Percentiles rank a stretch among this genome's conserved stretches.
Evolutionary conservation across 2,888 invertebrate species (phyloP).

Genomic region (Phytoseiulus persimilis): DNA sequence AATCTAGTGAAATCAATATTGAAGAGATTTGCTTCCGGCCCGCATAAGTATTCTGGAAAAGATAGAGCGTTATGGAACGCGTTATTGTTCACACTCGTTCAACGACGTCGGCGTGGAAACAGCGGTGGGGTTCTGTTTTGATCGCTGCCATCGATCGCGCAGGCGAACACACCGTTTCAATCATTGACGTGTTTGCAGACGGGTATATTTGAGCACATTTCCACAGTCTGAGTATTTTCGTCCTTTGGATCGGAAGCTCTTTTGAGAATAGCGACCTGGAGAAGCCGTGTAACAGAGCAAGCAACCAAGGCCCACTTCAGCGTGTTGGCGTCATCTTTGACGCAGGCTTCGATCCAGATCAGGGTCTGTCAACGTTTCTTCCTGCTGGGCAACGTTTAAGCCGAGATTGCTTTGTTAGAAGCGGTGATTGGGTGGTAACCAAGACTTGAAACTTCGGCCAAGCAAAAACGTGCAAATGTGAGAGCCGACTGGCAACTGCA

Average conservation of each 20-base stretch:
- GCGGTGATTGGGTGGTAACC: not conserved
- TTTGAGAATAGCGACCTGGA: too few relatives aligned
- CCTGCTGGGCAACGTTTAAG: not conserved
- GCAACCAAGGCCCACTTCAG: too few relatives aligned
- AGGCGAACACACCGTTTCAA: not conserved
- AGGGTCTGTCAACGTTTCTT: not conserved
- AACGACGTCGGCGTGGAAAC: not conserved
- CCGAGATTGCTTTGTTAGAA: not conserved
- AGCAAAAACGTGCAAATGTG: too few relatives aligned
- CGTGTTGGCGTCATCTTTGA: too few relatives aligned
- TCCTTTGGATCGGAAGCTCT: too few relatives aligned
- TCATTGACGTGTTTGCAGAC: not conserved
- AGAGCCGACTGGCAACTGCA: too few relatives aligned
- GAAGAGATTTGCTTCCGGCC: slow-evolving; percentile 88
- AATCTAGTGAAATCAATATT: slow-evolving; percentile 96
- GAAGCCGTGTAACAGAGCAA: too few relatives aligned
- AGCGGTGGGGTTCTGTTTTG: not conserved
- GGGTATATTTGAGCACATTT: too few relatives aligned
- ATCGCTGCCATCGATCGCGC: not conserved
- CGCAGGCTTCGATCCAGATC: not conserved
- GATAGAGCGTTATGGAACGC: slow-evolving; percentile 31
- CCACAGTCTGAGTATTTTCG: too few relatives aligned
- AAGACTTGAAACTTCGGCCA: not conserved
- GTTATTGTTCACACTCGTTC: not conserved
- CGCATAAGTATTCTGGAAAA: slow-evolving; percentile 70